Conservation (phyloP, 1,140 invertebrate species). For the Trypoxylus dichotomus region DNA sequence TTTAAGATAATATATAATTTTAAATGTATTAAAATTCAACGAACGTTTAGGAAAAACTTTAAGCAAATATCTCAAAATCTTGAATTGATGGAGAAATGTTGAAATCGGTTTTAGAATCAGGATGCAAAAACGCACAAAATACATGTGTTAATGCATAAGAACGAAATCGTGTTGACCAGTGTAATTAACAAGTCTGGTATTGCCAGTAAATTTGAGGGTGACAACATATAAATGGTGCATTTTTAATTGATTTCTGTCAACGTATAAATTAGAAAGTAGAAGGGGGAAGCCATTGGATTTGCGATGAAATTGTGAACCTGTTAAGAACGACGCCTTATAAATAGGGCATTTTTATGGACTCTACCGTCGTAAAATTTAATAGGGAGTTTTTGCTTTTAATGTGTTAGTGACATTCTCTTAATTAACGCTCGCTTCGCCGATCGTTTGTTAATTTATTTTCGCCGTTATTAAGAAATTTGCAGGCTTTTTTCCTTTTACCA, state of each 20-base stretch:
- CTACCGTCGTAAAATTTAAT: conserved; percentile 7
- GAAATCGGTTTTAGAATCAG: no score
- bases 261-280: background rate
- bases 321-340: background rate
- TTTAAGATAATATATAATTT: no score
- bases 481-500: background rate
- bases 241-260: background rate
- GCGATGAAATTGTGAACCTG: background rate
- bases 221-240: no score
- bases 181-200: no score
- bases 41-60: no score
- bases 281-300: background rate
- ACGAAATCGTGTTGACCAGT: no score
- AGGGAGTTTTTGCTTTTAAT: background rate
- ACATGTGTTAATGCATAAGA: no score
- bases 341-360: background rate
- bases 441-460: background rate
- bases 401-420: background rate
- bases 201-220: no score
- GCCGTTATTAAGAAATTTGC: background rate
- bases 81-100: no score
- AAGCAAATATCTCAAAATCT: no score
- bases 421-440: background rate
- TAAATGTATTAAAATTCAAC: no score
- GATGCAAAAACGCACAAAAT: no score